Conservation (phyloP, 2,888 invertebrate species). For the Hirtodrosophila confusa region DNA sequence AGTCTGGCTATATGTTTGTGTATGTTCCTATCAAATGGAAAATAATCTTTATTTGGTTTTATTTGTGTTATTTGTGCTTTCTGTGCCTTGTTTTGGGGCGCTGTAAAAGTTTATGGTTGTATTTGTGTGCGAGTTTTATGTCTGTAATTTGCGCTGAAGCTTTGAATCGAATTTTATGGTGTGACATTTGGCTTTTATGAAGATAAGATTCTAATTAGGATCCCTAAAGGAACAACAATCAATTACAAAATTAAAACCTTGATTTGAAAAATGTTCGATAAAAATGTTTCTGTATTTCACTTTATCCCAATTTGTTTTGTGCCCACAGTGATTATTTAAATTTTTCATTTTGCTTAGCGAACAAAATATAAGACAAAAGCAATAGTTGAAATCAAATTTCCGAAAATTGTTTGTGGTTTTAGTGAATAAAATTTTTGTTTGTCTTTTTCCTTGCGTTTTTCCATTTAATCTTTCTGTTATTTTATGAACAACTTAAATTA, state of each 20-base stretch:
- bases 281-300: not conserved
- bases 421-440: too few relatives aligned
- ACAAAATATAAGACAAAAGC: too few relatives aligned
- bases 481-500: too few relatives aligned
- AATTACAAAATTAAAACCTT: constrained; percentile 21
- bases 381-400: too few relatives aligned
- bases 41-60: constrained; percentile 64
- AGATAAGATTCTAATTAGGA: constrained; percentile 43
- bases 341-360: too few relatives aligned
- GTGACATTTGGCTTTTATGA: constrained; percentile 36
- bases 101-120: constrained; percentile 69
- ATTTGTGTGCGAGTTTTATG: constrained; percentile 52
- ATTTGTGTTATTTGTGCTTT: constrained; percentile 51
- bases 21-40: constrained; percentile 37
- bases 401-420: too few relatives aligned
- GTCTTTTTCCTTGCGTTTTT: too few relatives aligned
- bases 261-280: not conserved
- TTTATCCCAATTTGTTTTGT: too few relatives aligned
- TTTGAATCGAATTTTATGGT: constrained; percentile 43
- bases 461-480: too few relatives aligned
- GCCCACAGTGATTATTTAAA: too few relatives aligned
- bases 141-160: constrained; percentile 45
- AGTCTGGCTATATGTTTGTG: constrained; percentile 8
- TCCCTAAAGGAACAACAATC: constrained; percentile 28
- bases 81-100: constrained; percentile 25